Conservation (phyloP, 30 jellyfish, hydroid and myxozoan genomes). For the Hydractinia symbiolongicarpus region DNA sequence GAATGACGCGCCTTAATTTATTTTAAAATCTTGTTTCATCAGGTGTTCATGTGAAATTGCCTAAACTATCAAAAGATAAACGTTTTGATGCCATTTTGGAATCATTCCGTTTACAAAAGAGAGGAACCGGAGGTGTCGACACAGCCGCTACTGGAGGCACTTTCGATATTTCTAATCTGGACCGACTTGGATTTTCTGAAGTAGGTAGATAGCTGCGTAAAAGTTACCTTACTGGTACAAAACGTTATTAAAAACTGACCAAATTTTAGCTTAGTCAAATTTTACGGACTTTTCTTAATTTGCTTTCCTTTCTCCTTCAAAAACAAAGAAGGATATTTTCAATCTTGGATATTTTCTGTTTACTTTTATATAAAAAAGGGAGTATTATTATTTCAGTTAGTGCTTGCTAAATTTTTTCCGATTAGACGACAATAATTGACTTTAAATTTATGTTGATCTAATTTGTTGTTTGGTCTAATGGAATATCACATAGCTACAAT, state of each 20-base stretch:
- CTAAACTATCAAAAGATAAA: conserved; percentile 51
- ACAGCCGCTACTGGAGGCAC: conserved; percentile 68
- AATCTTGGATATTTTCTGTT: too few relatives aligned
- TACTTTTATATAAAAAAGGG: too few relatives aligned
- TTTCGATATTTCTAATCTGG: conserved; percentile 57
- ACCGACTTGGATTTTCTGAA: conserved; percentile 64
- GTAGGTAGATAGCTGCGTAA: conserved; percentile 18
- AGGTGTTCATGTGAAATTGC: conserved; percentile 77
- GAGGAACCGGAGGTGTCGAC: conserved; percentile 91
- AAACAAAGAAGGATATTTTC: too few relatives aligned
- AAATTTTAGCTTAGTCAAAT: too few relatives aligned
- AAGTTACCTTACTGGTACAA: too few relatives aligned
- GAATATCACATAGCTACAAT: neutral
- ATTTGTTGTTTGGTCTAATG: neutral
- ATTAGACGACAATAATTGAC: too few relatives aligned
- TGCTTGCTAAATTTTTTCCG: too few relatives aligned
- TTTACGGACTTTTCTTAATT: too few relatives aligned
- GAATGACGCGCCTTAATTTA: neutral
- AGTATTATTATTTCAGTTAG: too few relatives aligned
- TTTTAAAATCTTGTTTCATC: neutral
- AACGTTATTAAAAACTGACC: too few relatives aligned
- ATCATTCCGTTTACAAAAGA: conserved; percentile 57
- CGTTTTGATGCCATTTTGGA: conserved; percentile 34
- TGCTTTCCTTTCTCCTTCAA: too few relatives aligned
- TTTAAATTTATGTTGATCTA: too few relatives aligned